These are phyloP conservation scores for Aurelia sp. DNA, from an alignment of 30 jellyfish, hydroid and myxozoan species.

Conservation along the genomic window DNA sequence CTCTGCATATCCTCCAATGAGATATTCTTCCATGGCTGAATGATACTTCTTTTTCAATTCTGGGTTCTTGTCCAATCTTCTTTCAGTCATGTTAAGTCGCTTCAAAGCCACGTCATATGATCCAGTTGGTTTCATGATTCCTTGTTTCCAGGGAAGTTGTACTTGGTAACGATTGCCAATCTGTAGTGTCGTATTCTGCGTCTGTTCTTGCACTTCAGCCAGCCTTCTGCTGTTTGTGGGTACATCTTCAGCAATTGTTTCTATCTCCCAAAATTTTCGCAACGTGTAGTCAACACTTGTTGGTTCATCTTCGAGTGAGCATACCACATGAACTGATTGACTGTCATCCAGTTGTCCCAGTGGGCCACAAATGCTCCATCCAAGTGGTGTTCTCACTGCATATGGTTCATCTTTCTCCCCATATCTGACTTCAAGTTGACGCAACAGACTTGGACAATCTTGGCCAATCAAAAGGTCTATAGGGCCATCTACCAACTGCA, in stretches of 20 bases:
- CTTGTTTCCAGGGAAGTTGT: no score
- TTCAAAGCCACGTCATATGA: constrained; percentile 30
- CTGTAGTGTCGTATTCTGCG: background rate
- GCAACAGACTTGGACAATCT: constrained; percentile 41
- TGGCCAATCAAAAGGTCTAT: constrained; percentile 39
- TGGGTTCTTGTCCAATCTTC: background rate
- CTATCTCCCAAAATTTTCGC: no score
- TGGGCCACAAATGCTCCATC: constrained; percentile 50
- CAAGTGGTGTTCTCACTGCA: constrained; percentile 39
- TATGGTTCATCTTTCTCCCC: constrained; percentile 33
- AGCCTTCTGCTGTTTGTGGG: constrained; percentile 22
- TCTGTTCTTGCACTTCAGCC: constrained; percentile 20
- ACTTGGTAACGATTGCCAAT: no score
- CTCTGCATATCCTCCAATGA: no score
- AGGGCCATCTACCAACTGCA: constrained; percentile 26
- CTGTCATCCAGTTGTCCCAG: background rate
- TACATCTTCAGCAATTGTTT: background rate
- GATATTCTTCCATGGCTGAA: no score
- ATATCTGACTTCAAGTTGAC: constrained; percentile 21
- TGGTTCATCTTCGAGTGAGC: constrained; percentile 29
- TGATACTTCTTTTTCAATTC: no score
- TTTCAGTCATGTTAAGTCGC: constrained; percentile 17
- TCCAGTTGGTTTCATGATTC: background rate
- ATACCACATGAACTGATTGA: constrained; percentile 11
- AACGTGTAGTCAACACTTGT: no score